phyloP scores from a whole-genome alignment of 2,113 vertebrate genomes.

The Gymnogyps californianus region DNA sequence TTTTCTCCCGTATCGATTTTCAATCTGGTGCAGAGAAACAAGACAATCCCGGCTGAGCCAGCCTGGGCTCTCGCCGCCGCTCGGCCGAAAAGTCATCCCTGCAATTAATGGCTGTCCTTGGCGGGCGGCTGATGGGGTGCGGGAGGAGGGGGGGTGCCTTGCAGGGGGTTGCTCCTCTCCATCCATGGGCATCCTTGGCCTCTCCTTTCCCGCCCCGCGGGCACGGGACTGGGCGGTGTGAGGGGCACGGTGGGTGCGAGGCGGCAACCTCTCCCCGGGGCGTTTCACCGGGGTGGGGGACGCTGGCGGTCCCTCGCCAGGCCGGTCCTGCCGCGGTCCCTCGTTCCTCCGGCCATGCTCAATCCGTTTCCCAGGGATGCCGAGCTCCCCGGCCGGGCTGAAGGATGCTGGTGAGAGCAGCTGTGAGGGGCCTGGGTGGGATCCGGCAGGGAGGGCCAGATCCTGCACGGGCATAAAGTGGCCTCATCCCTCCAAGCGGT shows the following conservation, averaged over 20 bases:
- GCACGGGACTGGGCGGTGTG: neutral
- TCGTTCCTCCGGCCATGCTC: accelerated
- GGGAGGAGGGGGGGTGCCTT: neutral
- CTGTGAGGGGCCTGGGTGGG: neutral
- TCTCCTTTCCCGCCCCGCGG: neutral
- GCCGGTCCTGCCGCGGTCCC: neutral
- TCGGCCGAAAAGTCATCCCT: neutral
- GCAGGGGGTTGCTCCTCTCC: too few species aligned
- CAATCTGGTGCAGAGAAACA: neutral
- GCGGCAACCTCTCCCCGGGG: neutral
- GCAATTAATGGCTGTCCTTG: neutral
- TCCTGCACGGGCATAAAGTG: neutral
- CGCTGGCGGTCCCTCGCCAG: neutral
- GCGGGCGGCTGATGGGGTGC: neutral
- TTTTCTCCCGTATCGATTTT: neutral
- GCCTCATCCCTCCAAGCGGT: accelerated
- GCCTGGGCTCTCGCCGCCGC: neutral
- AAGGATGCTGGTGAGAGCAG: neutral
- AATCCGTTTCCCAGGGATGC: accelerated
- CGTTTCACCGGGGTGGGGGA: too few species aligned
- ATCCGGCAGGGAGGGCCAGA: neutral
- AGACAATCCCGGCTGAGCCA: neutral
- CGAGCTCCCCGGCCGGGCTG: accelerated
- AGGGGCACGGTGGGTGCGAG: neutral
- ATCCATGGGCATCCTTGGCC: accelerated